These are phyloP conservation scores for Volucella bombylans DNA, from an alignment of 2,888 invertebrate genomes.

Conservation along the genomic window DNA sequence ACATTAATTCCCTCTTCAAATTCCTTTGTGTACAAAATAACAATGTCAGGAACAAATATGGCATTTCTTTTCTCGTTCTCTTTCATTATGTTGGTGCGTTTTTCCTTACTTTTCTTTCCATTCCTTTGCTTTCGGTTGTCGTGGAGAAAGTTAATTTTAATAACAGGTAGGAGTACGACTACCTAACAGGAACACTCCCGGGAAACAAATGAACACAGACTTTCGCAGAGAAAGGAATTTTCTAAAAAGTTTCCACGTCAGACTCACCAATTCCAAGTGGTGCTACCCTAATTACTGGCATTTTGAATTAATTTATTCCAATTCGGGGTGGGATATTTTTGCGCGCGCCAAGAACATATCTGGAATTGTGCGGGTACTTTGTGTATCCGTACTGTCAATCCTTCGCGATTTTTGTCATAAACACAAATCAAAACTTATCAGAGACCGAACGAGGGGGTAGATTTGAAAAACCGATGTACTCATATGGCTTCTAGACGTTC, in stretches of 20 bases:
- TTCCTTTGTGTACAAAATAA: slow-evolving; percentile 29
- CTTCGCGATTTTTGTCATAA: slow-evolving; percentile 49
- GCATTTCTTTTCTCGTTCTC: slow-evolving; percentile 9
- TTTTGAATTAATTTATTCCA: slow-evolving; percentile 66
- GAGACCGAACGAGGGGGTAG: not conserved
- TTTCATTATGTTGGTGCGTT: not conserved
- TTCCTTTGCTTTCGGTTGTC: slow-evolving; percentile 28
- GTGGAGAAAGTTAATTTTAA: slow-evolving; percentile 31
- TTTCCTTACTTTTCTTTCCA: not conserved
- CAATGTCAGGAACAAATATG: slow-evolving; percentile 47
- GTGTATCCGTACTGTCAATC: slow-evolving; percentile 4
- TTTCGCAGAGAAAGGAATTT: no score
- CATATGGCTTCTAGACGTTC: no score
- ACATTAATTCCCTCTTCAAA: slow-evolving; percentile 60
- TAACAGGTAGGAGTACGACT: no score
- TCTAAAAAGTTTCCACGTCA: not conserved
- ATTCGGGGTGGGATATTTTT: not conserved
- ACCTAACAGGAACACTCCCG: not conserved
- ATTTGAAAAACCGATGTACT: no score
- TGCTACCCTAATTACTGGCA: slow-evolving; percentile 31
- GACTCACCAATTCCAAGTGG: slow-evolving; percentile 12
- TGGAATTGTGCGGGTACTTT: slow-evolving; percentile 1
- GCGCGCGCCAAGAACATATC: no score
- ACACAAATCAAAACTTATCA: slow-evolving; percentile 63
- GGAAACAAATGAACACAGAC: not conserved